phyloP scores from a whole-genome alignment of 1,140 invertebrate genomes.

The Liolophura sinensis region DNA sequence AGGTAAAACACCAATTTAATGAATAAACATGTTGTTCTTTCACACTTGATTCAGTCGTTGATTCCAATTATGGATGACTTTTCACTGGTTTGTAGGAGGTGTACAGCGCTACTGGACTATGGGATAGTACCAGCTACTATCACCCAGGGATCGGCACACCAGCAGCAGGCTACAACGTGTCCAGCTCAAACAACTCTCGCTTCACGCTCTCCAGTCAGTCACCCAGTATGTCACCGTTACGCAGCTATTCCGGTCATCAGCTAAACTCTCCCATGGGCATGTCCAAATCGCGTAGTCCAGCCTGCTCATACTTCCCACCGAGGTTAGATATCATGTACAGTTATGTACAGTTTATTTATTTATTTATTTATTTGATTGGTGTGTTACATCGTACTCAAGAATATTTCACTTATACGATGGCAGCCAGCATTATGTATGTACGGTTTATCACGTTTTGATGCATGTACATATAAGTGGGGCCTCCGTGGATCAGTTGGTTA shows the following conservation, averaged over 20 bases:
- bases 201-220: slow-evolving; percentile 30
- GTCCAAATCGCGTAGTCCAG: slow-evolving; percentile 12
- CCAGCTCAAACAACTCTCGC: slow-evolving; percentile 34
- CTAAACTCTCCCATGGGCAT: slow-evolving; percentile 38
- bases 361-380: no score
- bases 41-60: no score
- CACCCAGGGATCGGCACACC: slow-evolving; percentile 22
- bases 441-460: no score
- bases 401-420: slow-evolving; percentile 22
- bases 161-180: slow-evolving; percentile 29
- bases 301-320: slow-evolving; percentile 2
- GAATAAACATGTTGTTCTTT: no score
- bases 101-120: slow-evolving; percentile 26
- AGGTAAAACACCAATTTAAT: no score
- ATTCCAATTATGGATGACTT: no score
- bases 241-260: slow-evolving; percentile 35
- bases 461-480: no score
- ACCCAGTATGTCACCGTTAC: slow-evolving; percentile 45
- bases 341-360: no score
- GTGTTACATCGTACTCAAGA: slow-evolving; percentile 21
- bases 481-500: no score
- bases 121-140: slow-evolving; percentile 36
- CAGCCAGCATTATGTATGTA: no score
- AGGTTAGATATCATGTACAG: no score
- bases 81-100: slow-evolving; percentile 34